phyloP scores from a whole-genome alignment of 1,140 invertebrate species.

The Drosophila ercepeae region DNA sequence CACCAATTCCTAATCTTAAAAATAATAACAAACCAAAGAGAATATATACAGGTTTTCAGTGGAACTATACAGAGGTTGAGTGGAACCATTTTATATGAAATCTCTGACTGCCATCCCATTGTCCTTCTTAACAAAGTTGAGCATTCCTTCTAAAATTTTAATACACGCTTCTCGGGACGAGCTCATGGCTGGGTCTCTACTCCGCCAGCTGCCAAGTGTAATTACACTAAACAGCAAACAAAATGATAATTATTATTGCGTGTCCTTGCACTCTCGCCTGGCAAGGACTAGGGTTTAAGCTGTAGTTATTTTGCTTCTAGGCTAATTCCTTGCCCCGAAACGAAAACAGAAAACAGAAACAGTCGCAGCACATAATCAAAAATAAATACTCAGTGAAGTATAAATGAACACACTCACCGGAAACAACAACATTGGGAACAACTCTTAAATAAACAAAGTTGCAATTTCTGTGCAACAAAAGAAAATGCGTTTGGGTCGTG shows the following conservation, averaged over 20 bases:
- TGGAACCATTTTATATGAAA: no score
- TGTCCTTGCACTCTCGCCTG: conserved; percentile 13
- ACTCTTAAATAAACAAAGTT: conserved; percentile 73
- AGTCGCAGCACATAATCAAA: conserved; percentile 67
- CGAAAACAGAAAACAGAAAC: conserved; percentile 17
- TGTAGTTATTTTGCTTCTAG: conserved; percentile 16
- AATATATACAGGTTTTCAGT: background rate
- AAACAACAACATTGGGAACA: conserved; percentile 22
- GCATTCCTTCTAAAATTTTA: conserved; percentile 23
- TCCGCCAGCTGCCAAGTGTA: conserved; percentile 49
- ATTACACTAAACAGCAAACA: conserved; percentile 61
- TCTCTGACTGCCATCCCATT: conserved; percentile 4
- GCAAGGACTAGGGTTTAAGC: no score
- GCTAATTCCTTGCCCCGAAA: conserved; percentile 37
- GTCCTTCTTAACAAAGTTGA: conserved; percentile 6
- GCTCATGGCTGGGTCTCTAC: conserved; percentile 15
- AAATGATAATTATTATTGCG: conserved; percentile 63
- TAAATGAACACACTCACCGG: conserved; percentile 35
- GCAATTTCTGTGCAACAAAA: conserved; percentile 66
- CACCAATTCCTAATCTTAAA: no score
- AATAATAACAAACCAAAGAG: conserved; percentile 4
- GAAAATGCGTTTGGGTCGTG: conserved; percentile 32
- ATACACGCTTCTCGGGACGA: conserved; percentile 11
- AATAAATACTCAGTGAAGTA: conserved; percentile 61
- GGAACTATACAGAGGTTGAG: no score